Evolutionary conservation across 2,797 vertebrate species (phyloP), one percentile per base, ranked within the genome.

Genomic region (Anguilla anguilla): DNA sequence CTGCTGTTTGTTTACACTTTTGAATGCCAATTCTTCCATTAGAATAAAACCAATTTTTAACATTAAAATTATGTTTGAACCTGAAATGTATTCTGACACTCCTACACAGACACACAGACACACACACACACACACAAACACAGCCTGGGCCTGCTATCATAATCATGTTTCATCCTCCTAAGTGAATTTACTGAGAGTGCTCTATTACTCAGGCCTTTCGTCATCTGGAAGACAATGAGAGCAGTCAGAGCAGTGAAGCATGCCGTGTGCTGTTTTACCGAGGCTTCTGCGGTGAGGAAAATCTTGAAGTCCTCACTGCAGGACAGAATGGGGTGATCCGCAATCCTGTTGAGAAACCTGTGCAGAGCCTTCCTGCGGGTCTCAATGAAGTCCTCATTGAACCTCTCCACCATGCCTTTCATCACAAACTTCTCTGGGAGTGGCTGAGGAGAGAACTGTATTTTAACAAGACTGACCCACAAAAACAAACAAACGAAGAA

Each of bases 391-490:
- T 98, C 97, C 0, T 97, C 95, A 13, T 95, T 98, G 92, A 99
- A 99, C 90, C 98, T 96, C 77, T 99, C 99, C 93, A 99, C 96
- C 97, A 99, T 98, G 90, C 98, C 97, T 91, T 96, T 99, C 95
- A 99, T 97, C 90, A 99, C 97, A 94, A 99, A 99, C 95, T 99
- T 99, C 93, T 99, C 98, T 1, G 98, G 99, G 86, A 99, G 95
- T 0, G 99, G 98, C 98, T 99, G 91, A 88, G 25, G 84, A 51
- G 46, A 22, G 22, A 85, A 64, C 15, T 74, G 22, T 46, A 10
- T 25, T 43, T 61, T 6, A 43, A 81, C 81, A 15, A 77, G 43
- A 43, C 31, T 31, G 22, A 74, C 17, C 84, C 46, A 39, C 61
- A 46, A 69, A 28, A 17, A 43, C 22, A 86, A 39, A 49, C 51